These are phyloP conservation scores for Hirundichthys speculiger DNA, from an alignment of 2,113 vertebrate genomes.

Conservation along the genomic window DNA sequence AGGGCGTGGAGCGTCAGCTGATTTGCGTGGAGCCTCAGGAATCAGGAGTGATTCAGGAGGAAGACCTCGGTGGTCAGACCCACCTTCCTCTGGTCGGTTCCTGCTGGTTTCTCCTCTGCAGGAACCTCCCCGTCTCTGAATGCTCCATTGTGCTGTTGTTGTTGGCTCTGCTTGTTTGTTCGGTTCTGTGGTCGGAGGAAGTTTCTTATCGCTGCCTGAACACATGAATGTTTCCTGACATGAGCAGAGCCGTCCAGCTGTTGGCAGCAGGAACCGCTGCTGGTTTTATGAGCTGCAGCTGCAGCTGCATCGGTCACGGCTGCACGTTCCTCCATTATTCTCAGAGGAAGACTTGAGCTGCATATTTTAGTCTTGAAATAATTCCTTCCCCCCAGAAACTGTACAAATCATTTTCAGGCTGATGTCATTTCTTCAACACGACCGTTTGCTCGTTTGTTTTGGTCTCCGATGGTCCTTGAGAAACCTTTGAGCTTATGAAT, in stretches of 20 bases:
- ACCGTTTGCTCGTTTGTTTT: too few relatives aligned
- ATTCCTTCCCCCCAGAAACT: not conserved
- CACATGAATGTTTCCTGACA: too few relatives aligned
- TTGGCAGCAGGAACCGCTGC: not conserved
- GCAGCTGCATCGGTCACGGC: not conserved
- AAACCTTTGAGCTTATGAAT: too few relatives aligned
- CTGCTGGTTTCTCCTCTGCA: slow-evolving; percentile 23
- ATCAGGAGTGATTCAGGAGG: too few relatives aligned
- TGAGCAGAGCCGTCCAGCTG: slow-evolving; percentile 50
- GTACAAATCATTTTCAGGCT: too few relatives aligned
- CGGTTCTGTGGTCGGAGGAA: slow-evolving; percentile 33
- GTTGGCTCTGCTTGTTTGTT: slow-evolving; percentile 3
- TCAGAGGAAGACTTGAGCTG: not conserved
- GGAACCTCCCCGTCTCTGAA: slow-evolving; percentile 10
- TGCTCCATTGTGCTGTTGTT: slow-evolving; percentile 20
- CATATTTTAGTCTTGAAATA: not conserved
- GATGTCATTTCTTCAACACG: too few relatives aligned
- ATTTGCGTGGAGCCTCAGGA: too few relatives aligned
- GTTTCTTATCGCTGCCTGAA: not conserved
- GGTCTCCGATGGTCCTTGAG: too few relatives aligned
- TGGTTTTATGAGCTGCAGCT: slow-evolving; percentile 9
- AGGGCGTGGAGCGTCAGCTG: too few relatives aligned
- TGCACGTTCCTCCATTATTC: not conserved
- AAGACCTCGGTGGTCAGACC: not conserved
- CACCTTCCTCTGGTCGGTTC: not conserved